phyloP scores from a whole-genome alignment of 2,797 vertebrate genomes.

The Danio jaintianensis region DNA sequence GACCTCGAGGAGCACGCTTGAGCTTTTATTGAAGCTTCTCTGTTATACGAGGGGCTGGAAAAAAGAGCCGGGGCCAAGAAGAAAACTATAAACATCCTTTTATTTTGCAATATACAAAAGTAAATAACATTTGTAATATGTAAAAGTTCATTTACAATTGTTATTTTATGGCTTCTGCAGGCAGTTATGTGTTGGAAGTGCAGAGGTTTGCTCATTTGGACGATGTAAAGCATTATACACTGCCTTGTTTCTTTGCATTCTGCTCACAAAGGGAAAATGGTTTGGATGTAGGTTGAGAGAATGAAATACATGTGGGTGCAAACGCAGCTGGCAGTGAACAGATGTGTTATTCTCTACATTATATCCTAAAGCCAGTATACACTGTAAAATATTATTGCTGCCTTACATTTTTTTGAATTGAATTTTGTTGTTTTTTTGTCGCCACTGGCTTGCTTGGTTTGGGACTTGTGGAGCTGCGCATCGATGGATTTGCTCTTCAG shows the following conservation, averaged over 20 bases:
- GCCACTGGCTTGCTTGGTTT: too few species aligned
- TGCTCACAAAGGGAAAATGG: conserved; percentile 12
- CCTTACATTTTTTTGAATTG: too few species aligned
- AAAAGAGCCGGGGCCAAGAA: conserved; percentile 14
- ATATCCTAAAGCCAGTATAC: not conserved
- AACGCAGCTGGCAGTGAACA: conserved; percentile 13
- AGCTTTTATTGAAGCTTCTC: conserved; percentile 43
- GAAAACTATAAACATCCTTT: conserved; percentile 17
- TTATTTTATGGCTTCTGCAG: not conserved
- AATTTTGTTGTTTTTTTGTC: too few species aligned
- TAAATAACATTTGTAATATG: not conserved
- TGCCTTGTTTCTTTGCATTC: conserved; percentile 18
- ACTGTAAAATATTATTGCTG: too few species aligned
- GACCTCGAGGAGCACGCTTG: conserved; percentile 7
- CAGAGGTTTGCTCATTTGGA: conserved; percentile 2
- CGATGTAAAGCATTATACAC: not conserved
- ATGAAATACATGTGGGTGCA: not conserved
- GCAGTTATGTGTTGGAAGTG: conserved; percentile 11
- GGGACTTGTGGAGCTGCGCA: too few species aligned
- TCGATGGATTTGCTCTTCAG: too few species aligned
- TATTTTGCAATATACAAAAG: not conserved
- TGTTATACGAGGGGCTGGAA: conserved; percentile 27
- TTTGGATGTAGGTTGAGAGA: not conserved
- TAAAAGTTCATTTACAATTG: conserved; percentile 4
- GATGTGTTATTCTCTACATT: not conserved